Evolutionary conservation across 2,797 vertebrate species (phyloP).

Genomic region (Darevskia mixta): DNA sequence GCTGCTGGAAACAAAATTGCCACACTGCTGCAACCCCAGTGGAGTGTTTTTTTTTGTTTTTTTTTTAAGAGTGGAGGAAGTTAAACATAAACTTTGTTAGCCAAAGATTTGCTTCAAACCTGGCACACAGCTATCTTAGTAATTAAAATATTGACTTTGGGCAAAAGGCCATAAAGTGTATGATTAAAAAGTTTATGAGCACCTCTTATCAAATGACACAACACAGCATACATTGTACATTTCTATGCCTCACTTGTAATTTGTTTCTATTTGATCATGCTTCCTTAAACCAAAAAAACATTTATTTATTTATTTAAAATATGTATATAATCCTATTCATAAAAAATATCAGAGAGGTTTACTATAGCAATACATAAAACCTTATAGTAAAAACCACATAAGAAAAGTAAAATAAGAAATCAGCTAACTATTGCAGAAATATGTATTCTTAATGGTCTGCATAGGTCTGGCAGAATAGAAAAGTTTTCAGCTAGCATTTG

Average conservation of each 20-base stretch:
- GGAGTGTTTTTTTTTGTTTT: not conserved
- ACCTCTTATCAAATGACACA: slow-evolving; percentile 51
- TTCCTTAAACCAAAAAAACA: not conserved
- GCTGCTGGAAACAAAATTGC: not conserved
- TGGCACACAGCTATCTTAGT: slow-evolving; percentile 59
- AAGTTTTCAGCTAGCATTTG: too few species aligned
- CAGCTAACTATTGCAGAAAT: too few species aligned
- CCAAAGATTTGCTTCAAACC: slow-evolving; percentile 54
- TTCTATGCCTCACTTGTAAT: slow-evolving; percentile 24
- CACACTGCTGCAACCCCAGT: not conserved
- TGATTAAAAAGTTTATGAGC: slow-evolving; percentile 66
- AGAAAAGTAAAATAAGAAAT: too few species aligned
- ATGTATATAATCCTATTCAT: too few species aligned
- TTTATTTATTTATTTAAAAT: too few species aligned
- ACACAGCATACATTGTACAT: not conserved
- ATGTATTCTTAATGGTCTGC: too few species aligned
- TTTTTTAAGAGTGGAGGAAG: slow-evolving; percentile 20
- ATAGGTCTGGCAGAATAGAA: too few species aligned
- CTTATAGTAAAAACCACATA: too few species aligned
- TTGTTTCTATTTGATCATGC: slow-evolving; percentile 34
- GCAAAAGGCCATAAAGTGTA: slow-evolving; percentile 67
- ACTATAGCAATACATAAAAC: too few species aligned
- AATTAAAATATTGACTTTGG: slow-evolving; percentile 75
- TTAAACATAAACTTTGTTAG: slow-evolving; percentile 52
- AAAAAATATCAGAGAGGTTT: too few species aligned